Evolutionary conservation across 2,888 invertebrate genomes (phyloP).

Genomic region (Lasiommata megera): DNA sequence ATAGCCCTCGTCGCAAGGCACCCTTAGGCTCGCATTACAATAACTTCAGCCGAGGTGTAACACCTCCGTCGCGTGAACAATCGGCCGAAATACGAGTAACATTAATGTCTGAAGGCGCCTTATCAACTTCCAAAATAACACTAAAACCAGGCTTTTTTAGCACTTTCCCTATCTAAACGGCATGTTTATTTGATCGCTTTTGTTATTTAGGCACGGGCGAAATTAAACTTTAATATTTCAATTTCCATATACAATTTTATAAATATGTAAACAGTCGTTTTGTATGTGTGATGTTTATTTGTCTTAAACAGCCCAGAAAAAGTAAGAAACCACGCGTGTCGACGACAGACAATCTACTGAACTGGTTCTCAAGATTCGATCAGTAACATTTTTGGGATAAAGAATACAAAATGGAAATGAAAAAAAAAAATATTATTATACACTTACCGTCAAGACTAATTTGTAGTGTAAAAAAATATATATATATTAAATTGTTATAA

Average conservation of each 20-base stretch:
- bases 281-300: neutral
- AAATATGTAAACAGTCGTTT: neutral
- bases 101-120: slow-evolving; percentile 5
- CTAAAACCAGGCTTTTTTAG: slow-evolving; percentile 10
- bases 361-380: no score
- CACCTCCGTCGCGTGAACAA: slow-evolving; percentile 21
- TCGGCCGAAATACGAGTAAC: slow-evolving; percentile 4
- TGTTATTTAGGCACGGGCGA: neutral
- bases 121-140: slow-evolving; percentile 17
- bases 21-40: neutral
- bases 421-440: no score
- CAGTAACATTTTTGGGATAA: no score
- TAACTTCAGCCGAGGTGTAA: slow-evolving; percentile 19
- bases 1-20: neutral
- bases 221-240: neutral
- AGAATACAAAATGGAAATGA: no score
- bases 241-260: neutral
- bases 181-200: slow-evolving; percentile 18
- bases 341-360: no score
- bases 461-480: no score
- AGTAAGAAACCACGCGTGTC: no score
- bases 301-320: no score
- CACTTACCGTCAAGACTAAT: no score
- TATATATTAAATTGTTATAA: no score
- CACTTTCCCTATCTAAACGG: slow-evolving; percentile 20